Conservation (phyloP, 2,888 invertebrate genomes). For the Drosophila birchii region DNA sequence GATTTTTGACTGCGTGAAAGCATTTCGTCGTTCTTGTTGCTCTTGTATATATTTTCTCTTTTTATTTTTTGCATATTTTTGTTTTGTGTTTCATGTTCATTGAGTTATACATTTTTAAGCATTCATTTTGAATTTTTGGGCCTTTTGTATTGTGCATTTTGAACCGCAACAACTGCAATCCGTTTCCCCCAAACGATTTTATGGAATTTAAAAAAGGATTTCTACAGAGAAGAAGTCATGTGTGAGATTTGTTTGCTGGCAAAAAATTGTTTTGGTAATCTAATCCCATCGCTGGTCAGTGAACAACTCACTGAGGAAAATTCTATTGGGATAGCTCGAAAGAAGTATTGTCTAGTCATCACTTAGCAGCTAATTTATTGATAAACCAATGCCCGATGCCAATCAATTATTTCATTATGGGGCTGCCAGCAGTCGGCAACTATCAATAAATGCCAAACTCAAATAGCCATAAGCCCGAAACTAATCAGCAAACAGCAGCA, state of each 20-base stretch:
- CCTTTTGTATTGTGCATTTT: conserved; percentile 45
- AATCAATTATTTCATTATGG: conserved; percentile 63
- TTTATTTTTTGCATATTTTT: conserved; percentile 3
- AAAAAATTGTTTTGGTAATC: conserved; percentile 11
- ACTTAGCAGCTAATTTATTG: conserved; percentile 52
- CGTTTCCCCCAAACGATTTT: conserved; percentile 12
- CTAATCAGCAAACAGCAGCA: conserved; percentile 65
- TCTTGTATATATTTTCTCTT: conserved; percentile 19
- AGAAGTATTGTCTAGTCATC: conserved; percentile 18
- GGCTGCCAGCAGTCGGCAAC: conserved; percentile 34
- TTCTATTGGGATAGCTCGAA: no score
- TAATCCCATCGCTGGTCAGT: conserved; percentile 7
- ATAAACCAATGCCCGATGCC: conserved; percentile 41
- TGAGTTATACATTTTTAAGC: conserved; percentile 66
- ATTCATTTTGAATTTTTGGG: conserved; percentile 63
- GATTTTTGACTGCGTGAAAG: conserved; percentile 43
- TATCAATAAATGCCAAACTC: conserved; percentile 61
- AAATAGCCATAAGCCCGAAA: conserved; percentile 64
- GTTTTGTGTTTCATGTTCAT: conserved; percentile 67
- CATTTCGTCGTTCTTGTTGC: conserved; percentile 38
- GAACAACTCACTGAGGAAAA: not conserved
- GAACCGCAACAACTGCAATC: conserved; percentile 33
- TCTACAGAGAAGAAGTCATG: conserved; percentile 42
- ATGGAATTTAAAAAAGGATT: conserved; percentile 36
- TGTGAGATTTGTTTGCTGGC: conserved; percentile 54